A percentile compares a stretch with the other conserved stretches of the same genome.
Conservation (phyloP, 2,113 vertebrate genomes). For the Antechinus flavipes region DNA sequence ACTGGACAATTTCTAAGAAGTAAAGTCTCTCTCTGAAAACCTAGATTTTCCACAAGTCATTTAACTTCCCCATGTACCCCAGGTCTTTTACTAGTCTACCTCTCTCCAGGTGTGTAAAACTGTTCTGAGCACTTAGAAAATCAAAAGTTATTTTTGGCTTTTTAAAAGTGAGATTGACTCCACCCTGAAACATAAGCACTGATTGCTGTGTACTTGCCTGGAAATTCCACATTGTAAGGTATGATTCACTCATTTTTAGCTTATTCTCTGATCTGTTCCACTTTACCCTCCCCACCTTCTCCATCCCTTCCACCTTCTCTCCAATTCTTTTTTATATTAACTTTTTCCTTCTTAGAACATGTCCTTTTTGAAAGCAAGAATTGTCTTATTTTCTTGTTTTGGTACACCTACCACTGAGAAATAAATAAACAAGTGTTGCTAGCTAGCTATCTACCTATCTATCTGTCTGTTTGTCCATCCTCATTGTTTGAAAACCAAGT, state of each 20-base stretch:
- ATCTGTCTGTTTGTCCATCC: too few species aligned
- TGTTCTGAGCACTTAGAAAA: neutral
- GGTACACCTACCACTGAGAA: neutral
- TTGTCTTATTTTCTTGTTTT: neutral
- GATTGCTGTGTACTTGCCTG: neutral
- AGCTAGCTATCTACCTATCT: too few species aligned
- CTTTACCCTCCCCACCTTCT: neutral
- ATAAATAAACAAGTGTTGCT: too few species aligned
- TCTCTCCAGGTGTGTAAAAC: neutral
- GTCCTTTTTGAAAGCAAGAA: neutral
- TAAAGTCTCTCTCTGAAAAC: too few species aligned
- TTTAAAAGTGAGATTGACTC: neutral
- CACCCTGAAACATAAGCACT: neutral
- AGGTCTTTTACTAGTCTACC: neutral
- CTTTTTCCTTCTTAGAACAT: neutral
- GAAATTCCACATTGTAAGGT: neutral
- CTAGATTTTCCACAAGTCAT: neutral
- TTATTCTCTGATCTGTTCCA: neutral
- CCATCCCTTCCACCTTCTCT: neutral
- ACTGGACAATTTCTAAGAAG: neutral
- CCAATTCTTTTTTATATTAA: neutral
- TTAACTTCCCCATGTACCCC: neutral
- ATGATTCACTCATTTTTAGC: neutral
- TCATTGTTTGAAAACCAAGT: neutral
- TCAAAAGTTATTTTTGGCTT: neutral